Evolutionary conservation across 2,888 invertebrate genomes (phyloP).

Genomic region (Cactoblastis cactorum): DNA sequence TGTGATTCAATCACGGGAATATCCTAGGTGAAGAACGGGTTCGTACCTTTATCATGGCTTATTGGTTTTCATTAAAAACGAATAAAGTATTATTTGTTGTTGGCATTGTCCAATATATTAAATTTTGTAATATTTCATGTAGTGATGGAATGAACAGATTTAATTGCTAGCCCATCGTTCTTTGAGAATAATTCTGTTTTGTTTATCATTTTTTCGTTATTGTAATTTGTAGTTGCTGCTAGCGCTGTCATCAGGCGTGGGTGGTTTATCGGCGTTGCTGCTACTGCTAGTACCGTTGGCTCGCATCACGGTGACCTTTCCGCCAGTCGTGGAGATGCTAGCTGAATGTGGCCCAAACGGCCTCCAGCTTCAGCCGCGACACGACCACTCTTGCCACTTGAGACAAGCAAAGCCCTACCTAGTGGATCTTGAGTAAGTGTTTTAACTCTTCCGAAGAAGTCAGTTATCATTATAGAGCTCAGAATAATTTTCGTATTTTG

Average conservation of each 20-base stretch:
- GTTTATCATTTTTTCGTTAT: background rate
- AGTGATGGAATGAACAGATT: no score
- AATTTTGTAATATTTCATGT: no score
- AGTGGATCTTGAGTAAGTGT: slow-evolving; percentile 67
- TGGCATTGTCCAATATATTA: no score
- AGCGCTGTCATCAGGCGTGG: slow-evolving; percentile 82
- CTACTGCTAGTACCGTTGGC: slow-evolving; percentile 86
- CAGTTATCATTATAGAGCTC: no score
- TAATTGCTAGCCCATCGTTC: background rate
- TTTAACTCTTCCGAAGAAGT: no score
- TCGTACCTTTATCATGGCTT: no score
- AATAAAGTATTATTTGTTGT: no score
- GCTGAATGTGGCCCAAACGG: slow-evolving; percentile 66
- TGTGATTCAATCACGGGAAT: no score
- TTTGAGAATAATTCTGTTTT: background rate
- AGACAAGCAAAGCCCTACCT: slow-evolving; percentile 66
- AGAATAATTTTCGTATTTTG: no score
- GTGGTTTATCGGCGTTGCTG: slow-evolving; percentile 83
- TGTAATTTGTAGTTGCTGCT: slow-evolving; percentile 78
- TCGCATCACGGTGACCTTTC: slow-evolving; percentile 82
- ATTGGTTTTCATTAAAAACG: no score
- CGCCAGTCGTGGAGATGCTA: slow-evolving; percentile 79
- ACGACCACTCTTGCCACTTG: slow-evolving; percentile 72
- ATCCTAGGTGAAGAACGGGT: no score
- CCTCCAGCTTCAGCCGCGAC: slow-evolving; percentile 58